These are phyloP conservation scores for Hirudo medicinalis DNA, from an alignment of 1,140 invertebrate genomes.

Conservation along the genomic window DNA sequence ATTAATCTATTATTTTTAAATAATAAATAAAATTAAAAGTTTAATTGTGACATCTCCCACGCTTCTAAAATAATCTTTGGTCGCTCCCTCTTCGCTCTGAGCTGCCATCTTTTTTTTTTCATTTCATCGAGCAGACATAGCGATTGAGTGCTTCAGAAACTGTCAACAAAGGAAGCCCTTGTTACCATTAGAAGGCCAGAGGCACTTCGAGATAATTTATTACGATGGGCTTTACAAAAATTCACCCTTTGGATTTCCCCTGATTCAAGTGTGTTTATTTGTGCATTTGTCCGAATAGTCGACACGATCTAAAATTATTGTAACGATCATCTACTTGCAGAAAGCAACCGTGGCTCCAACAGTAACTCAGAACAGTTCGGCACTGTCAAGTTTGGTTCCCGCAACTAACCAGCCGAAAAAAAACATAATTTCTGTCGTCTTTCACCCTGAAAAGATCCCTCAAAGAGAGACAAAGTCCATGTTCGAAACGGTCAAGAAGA, in stretches of 20 bases:
- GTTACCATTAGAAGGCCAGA: no score
- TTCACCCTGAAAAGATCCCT: not conserved
- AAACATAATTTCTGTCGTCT: no score
- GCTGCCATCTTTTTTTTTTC: not conserved
- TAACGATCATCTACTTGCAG: not conserved
- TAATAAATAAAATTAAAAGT: not conserved
- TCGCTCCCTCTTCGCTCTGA: not conserved
- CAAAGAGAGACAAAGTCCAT: not conserved
- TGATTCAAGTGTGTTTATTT: no score
- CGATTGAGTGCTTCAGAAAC: not conserved
- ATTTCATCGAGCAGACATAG: not conserved
- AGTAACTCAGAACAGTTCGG: not conserved
- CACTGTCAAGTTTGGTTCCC: not conserved
- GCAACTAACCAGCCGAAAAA: no score
- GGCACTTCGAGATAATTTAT: no score
- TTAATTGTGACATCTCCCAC: not conserved
- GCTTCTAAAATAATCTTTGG: not conserved
- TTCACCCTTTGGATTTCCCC: no score
- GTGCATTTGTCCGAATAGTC: not conserved
- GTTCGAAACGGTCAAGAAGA: not conserved
- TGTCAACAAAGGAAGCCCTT: not conserved
- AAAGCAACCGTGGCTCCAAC: not conserved
- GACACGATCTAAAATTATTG: no score
- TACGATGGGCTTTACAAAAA: no score
- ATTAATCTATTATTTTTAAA: constrained; percentile 5